phyloP scores from a whole-genome alignment of 1,140 invertebrate species.

The Tetramorium parvispinum region DNA sequence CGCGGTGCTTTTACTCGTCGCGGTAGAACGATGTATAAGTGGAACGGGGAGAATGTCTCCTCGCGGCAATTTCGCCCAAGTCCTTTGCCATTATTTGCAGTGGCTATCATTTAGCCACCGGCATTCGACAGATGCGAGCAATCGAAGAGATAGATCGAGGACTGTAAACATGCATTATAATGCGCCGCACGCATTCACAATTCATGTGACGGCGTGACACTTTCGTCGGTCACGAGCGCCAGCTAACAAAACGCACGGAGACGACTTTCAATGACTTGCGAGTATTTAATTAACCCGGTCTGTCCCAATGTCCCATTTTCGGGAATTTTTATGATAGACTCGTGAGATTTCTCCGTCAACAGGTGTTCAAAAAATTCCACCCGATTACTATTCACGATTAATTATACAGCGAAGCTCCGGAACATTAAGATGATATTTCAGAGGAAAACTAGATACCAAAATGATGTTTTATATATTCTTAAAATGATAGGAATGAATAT shows the following conservation, averaged over 20 bases:
- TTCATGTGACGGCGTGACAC: constrained; percentile 53
- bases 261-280: constrained; percentile 10
- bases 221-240: constrained; percentile 60
- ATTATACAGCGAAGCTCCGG: background rate
- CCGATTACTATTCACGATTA: background rate
- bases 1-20: background rate
- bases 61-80: background rate
- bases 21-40: constrained; percentile 16
- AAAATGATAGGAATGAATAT: background rate
- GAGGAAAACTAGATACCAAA: background rate
- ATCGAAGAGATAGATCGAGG: constrained; percentile 18
- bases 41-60: constrained; percentile 20
- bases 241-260: background rate
- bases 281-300: constrained; percentile 6
- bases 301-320: background rate
- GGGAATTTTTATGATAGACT: background rate
- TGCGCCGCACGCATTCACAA: background rate
- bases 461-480: background rate
- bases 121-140: background rate
- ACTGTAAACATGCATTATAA: background rate
- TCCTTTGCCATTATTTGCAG: background rate
- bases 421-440: background rate
- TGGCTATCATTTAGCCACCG: background rate
- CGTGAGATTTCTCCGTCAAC: background rate
- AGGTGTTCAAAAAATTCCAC: background rate